Evolutionary conservation across 2,797 vertebrate genomes (phyloP).

Genomic region (Scolopax bukidnonensis): DNA sequence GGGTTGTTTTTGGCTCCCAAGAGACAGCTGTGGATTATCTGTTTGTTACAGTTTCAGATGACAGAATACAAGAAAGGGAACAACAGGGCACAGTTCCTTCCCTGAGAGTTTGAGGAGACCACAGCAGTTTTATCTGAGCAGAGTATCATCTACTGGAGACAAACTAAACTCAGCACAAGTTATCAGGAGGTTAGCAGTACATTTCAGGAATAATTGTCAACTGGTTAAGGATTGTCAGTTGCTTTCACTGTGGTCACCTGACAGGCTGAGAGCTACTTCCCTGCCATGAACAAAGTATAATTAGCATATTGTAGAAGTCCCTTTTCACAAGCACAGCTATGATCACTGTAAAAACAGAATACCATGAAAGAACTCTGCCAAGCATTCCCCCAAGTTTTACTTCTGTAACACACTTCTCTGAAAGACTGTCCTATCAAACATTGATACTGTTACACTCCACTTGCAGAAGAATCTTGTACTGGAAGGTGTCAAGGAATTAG

Average conservation of each 20-base stretch:
- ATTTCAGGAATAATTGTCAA: neutral
- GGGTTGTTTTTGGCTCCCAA: neutral
- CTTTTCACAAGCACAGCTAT: neutral
- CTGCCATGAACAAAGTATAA: neutral
- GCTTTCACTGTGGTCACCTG: neutral
- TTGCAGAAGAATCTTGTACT: neutral
- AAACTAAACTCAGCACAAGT: neutral
- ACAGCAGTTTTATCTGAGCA: neutral
- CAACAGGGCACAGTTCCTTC: neutral
- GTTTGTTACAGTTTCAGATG: neutral
- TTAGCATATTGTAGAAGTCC: neutral
- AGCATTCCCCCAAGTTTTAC: neutral
- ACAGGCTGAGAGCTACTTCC: neutral
- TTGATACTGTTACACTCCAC: neutral
- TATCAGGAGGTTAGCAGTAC: neutral
- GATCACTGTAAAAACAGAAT: neutral
- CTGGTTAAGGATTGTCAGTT: neutral
- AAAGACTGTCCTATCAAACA: neutral
- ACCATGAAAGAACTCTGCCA: neutral
- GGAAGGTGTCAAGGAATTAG: neutral
- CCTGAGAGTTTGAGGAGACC: neutral
- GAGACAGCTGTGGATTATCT: neutral
- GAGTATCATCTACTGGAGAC: neutral
- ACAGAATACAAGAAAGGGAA: neutral
- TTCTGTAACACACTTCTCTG: neutral